Base-by-base conservation (phyloP, 2,888 invertebrate genomes). In the Macaria liturata region DNA sequence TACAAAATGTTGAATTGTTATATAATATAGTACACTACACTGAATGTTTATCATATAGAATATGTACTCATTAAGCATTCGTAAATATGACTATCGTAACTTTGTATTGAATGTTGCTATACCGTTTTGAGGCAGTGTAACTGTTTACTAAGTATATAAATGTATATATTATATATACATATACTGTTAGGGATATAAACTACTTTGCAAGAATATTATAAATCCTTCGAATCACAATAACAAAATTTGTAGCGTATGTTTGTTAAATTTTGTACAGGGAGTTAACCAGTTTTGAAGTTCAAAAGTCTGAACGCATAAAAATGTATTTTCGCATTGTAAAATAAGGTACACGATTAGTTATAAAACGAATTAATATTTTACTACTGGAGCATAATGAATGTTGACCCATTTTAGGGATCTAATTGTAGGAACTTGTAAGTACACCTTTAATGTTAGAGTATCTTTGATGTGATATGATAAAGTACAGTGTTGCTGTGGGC, bases 241-340 rank as follows among this genome's bases (percentile, higher is more conserved):
- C 91, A 90, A 90, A 88, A 85, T 86, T 74, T 20, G 76, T 80
- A 77, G 83, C 76, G 84, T 86, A 83, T 81, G 81, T 81, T 88
- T 88, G 88, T 90, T 89, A 81, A 84, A 87, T 80, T 66, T 79
- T 91, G 91, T 91, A 91, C 91, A 91, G 91, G 91, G 91, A 91
- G 70, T 47, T 48, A 80, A 83, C 78, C 84, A 84, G 81, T 83
- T 86, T 83, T 69, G 82, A 82, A 78, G 91, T 89, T 89, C 90
- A 81, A 84, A 91, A 91, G 91, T 90, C 90, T 91, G 91, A 91
- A 90, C 89, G 80, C 74, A 67, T 63, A 73, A 68, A 71, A 83
- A 84, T 88, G 90, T 91, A 90, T 91, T 91, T 91, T 91, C 89
- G 80, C 91, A 90, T 88, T 89, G 89, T 91, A 88, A 84, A 83